Evolutionary conservation across 2,888 invertebrate genomes (phyloP).

Genomic region (Hydrotaea cyrtoneurina): DNA sequence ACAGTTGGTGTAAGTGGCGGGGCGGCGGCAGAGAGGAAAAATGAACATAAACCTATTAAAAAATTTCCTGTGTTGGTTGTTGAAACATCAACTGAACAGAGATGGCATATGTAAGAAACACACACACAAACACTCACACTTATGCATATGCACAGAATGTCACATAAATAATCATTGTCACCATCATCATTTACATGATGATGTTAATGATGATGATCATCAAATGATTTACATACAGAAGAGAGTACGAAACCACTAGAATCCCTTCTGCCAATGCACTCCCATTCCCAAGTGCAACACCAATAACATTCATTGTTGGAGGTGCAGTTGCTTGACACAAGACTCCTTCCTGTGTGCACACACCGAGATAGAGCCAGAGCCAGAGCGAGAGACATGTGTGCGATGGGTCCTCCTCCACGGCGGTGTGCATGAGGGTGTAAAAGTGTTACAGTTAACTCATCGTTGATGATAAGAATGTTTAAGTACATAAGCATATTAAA

Average conservation of each 20-base stretch:
- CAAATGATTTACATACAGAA: constrained; percentile 40
- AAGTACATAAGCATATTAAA: constrained; percentile 66
- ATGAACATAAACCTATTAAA: constrained; percentile 63
- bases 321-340: constrained; percentile 54
- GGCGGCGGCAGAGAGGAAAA: constrained; percentile 23
- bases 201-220: background rate
- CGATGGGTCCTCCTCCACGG: background rate
- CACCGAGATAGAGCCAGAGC: constrained; percentile 35
- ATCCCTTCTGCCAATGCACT: constrained; percentile 11
- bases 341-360: constrained; percentile 33
- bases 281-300: constrained; percentile 10
- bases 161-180: constrained; percentile 65
- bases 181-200: constrained; percentile 61
- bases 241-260: constrained; percentile 18
- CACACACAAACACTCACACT: constrained; percentile 3
- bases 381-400: constrained; percentile 3
- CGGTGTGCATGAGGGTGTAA: constrained; percentile 55
- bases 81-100: constrained; percentile 40
- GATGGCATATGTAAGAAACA: background rate
- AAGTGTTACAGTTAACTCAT: constrained; percentile 63
- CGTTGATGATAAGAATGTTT: constrained; percentile 65
- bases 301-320: constrained; percentile 35
- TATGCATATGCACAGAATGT: background rate
- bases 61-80: constrained; percentile 51
- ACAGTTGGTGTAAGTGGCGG: constrained; percentile 7